Evolutionary conservation across 2,113 vertebrate species (phyloP).

Genomic region (Alectura lathami): DNA sequence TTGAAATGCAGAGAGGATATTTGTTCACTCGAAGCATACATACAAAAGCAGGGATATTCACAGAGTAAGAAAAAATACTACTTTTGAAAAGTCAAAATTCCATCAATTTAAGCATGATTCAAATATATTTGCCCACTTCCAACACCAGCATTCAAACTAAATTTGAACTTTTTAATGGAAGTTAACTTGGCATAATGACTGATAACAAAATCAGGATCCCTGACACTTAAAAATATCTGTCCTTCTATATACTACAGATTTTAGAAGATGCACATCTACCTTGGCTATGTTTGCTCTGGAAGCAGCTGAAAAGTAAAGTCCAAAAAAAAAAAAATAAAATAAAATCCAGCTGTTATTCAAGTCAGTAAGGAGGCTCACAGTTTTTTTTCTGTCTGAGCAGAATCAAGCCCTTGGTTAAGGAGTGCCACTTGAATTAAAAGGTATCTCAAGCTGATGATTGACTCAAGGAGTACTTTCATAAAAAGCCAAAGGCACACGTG

Average conservation of each 20-base stretch:
- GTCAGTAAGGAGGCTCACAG: not conserved
- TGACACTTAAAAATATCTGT: not conserved
- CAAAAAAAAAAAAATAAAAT: not conserved
- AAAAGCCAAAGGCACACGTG: not conserved
- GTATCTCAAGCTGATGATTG: not conserved
- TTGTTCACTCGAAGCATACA: not conserved
- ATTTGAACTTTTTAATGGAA: not conserved
- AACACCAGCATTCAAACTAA: not conserved
- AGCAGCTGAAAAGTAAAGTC: not conserved
- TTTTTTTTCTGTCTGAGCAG: not conserved
- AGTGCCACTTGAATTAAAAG: not conserved
- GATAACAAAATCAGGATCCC: not conserved
- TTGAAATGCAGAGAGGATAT: not conserved
- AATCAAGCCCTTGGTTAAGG: not conserved
- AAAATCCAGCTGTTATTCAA: not conserved
- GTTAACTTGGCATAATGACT: not conserved
- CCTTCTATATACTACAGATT: not conserved
- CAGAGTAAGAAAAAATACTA: not conserved
- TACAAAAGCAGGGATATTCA: not conserved
- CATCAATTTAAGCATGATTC: not conserved
- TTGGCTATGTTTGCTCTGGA: not conserved
- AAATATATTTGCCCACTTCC: not conserved
- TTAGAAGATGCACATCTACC: not conserved
- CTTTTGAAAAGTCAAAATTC: not conserved
- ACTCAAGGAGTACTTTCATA: not conserved